These are phyloP conservation scores for Anthopleura xanthogrammica DNA, from an alignment of 92 coral and sea anemone genomes.

Conservation along the genomic window DNA sequence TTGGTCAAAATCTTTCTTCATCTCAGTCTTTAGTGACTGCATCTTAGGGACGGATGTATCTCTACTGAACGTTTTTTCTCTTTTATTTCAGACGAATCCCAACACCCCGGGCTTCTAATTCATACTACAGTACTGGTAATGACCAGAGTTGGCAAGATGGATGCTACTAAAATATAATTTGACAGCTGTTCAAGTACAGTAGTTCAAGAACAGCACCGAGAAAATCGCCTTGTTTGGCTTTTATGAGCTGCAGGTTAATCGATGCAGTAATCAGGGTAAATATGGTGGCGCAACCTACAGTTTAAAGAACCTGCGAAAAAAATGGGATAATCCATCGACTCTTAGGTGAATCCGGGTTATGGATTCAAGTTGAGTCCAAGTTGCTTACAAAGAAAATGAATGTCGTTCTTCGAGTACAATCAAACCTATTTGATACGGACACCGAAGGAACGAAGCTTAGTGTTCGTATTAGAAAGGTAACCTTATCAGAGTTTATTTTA, in stretches of 20 bases:
- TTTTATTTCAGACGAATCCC: constrained; percentile 27
- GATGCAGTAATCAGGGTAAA: neutral
- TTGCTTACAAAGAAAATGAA: neutral
- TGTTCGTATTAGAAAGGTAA: too few relatives aligned
- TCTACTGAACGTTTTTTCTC: too few relatives aligned
- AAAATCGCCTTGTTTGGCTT: neutral
- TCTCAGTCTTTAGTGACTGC: neutral
- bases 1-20: neutral
- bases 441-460: too few relatives aligned
- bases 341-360: neutral
- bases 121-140: constrained; percentile 25
- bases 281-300: neutral
- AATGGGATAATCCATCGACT: neutral
- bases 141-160: constrained; percentile 75
- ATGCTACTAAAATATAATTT: constrained; percentile 40
- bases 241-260: neutral
- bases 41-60: neutral
- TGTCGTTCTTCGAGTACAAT: neutral
- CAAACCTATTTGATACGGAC: too few relatives aligned
- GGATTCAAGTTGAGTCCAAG: neutral
- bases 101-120: constrained; percentile 23
- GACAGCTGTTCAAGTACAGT: neutral
- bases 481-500: too few relatives aligned
- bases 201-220: constrained; percentile 1
- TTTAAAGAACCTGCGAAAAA: neutral